Percentiles rank a stretch among this genome's conserved stretches.
phyloP scores from a whole-genome alignment of 2,113 vertebrate genomes.

The Ophiodon elongatus region DNA sequence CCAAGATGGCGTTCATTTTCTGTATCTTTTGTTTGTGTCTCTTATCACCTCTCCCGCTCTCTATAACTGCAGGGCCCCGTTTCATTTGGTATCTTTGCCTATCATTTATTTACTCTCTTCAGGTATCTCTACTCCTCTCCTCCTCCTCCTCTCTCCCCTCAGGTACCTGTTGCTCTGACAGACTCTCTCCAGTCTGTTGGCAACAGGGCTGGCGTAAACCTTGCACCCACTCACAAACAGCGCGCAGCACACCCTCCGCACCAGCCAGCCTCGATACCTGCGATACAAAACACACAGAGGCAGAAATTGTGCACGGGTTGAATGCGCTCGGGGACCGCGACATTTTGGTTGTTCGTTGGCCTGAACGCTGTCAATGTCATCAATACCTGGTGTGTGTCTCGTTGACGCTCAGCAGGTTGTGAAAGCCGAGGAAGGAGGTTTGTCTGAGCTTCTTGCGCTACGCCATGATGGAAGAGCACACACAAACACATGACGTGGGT shows the following conservation, averaged over 20 bases:
- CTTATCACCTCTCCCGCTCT: constrained; percentile 49
- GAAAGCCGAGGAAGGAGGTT: constrained; percentile 75
- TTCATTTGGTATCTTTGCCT: constrained; percentile 58
- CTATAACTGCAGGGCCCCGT: constrained; percentile 26
- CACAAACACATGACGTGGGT: constrained; percentile 16
- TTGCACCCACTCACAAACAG: constrained; percentile 81
- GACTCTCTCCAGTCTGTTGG: constrained; percentile 70
- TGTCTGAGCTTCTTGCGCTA: constrained; percentile 72
- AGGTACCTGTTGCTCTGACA: constrained; percentile 79
- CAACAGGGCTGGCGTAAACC: constrained; percentile 68
- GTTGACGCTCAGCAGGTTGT: constrained; percentile 76
- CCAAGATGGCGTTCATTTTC: constrained; percentile 41
- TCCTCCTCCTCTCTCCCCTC: constrained; percentile 32
- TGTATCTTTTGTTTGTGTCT: constrained; percentile 41
- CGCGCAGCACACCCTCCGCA: constrained; percentile 78
- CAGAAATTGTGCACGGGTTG: not conserved
- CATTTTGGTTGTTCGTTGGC: not conserved
- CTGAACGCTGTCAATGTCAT: not conserved
- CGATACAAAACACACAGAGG: constrained; percentile 23
- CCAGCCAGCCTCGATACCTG: constrained; percentile 86
- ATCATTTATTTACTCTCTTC: constrained; percentile 68
- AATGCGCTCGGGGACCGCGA: not conserved
- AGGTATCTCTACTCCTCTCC: constrained; percentile 27
- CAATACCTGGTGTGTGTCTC: constrained; percentile 83
- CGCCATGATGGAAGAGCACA: constrained; percentile 23